Conservation (phyloP, 92 coral and sea anemone species). For the Pocillopora grandis region DNA sequence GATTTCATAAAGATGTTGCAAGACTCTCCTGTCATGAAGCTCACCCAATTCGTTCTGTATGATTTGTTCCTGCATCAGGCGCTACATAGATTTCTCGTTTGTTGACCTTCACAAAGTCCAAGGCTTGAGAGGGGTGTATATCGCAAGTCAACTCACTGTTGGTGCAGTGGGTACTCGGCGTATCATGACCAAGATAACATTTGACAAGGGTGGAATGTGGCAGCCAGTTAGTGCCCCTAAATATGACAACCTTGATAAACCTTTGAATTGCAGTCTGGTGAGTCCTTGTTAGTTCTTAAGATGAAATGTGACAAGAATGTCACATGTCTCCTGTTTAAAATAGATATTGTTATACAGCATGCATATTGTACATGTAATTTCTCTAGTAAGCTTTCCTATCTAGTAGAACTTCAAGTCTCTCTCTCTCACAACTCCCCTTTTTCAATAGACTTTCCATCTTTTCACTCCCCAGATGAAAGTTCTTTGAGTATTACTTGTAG, state of each 20-base stretch:
- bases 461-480: too few relatives aligned
- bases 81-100: conserved; percentile 74
- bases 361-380: too few relatives aligned
- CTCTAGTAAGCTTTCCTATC: too few relatives aligned
- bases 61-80: conserved; percentile 43
- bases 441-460: too few relatives aligned
- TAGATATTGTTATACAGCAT: too few relatives aligned
- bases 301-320: too few relatives aligned
- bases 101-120: conserved; percentile 92
- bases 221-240: conserved; percentile 64
- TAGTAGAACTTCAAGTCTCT: too few relatives aligned
- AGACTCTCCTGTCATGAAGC: neutral
- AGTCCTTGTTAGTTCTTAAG: conserved; percentile 23
- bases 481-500: too few relatives aligned
- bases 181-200: conserved; percentile 72
- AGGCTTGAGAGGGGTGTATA: conserved; percentile 87
- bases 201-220: conserved; percentile 94
- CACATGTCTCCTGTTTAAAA: too few relatives aligned
- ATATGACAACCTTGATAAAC: conserved; percentile 54
- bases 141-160: conserved; percentile 81
- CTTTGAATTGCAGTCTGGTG: conserved; percentile 70
- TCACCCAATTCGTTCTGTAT: neutral
- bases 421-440: too few relatives aligned
- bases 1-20: neutral
- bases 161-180: conserved; percentile 76